Base-by-base conservation (phyloP, 2,888 invertebrate genomes). In the Trimorus sp. region DNA sequence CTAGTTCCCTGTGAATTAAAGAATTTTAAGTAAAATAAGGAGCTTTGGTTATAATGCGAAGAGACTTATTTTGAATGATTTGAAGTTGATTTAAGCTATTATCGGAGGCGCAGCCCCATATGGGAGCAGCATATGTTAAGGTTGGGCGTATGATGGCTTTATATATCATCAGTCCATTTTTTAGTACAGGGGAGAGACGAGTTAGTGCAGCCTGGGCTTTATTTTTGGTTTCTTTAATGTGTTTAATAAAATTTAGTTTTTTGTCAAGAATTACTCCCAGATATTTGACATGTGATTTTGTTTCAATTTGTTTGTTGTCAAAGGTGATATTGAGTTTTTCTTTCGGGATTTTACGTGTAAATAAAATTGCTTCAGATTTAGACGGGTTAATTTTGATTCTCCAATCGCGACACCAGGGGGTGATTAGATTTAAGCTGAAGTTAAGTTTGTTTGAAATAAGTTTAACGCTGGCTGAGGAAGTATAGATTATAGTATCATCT, bases 51-150 rank as follows among this genome's bases (percentile, higher is more conserved):
- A 63, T 36, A 15, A 63, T n/a, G 14, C 79, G 6, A 0, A 79
- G 56, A 53, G 54, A 60, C 45, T 53, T 74, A 49, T 79, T 79
- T 75, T 79, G 79, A 7, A 58, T 15, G 1, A 15, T 54, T 49
- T 73, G 60, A 0, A 74, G 49, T 12, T 78, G 49, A n/a, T 59
- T 26, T 53, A 65, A 26, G n/a, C n/a, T n/a, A n/a, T 11, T 51
- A n/a, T n/a, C n/a, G n/a, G n/a, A n/a, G 0, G 65, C 68, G 9
- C 70, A 62, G 15, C 59, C 65, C 77, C 77, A 82, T 4, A 82
- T 77, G 9, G 87, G 85, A 7, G 84, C 84, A 0, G 85, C 86
- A 38, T 87, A 86, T 7, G 84, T 79, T 3, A 87, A 49, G 2
- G 78, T 62, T n/a, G 86, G 86, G 15, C 84, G 66, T 0, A 86